These are phyloP conservation scores for Andrena trimmerana DNA, from an alignment of 2,888 invertebrate genomes.

Conservation along the genomic window DNA sequence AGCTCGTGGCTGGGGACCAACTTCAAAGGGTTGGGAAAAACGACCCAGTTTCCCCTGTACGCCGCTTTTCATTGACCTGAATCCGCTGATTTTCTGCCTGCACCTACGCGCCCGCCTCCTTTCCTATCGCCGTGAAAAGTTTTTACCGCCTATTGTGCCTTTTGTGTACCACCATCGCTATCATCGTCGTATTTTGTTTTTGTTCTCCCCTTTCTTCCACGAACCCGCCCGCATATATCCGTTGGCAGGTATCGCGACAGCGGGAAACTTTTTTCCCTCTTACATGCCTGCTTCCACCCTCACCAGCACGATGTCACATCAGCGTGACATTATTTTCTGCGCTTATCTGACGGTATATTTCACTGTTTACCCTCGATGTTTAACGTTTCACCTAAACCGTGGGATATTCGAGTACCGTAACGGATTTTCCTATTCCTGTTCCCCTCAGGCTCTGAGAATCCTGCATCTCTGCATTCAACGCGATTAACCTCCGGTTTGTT, in stretches of 20 bases:
- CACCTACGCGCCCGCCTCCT: constrained; percentile 30
- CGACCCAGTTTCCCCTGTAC: constrained; percentile 43
- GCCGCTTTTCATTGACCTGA: constrained; percentile 66
- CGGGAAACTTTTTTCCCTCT: constrained; percentile 35
- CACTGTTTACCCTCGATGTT: constrained; percentile 46
- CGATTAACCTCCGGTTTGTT: no score
- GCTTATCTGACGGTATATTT: constrained; percentile 52
- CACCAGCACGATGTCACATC: constrained; percentile 43
- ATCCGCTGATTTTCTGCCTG: constrained; percentile 56
- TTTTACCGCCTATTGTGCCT: constrained; percentile 67
- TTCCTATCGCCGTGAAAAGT: constrained; percentile 59
- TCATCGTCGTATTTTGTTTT: constrained; percentile 52
- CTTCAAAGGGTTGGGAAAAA: constrained; percentile 57
- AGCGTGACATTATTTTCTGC: constrained; percentile 51
- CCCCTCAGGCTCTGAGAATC: neutral
- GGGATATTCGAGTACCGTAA: constrained; percentile 41
- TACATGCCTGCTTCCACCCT: constrained; percentile 10
- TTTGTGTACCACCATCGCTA: constrained; percentile 56
- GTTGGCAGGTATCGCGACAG: constrained; percentile 3
- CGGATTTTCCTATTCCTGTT: neutral
- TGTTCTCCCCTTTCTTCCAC: constrained; percentile 14
- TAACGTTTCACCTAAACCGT: constrained; percentile 35
- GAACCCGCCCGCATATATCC: constrained; percentile 30
- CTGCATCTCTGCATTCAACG: neutral
- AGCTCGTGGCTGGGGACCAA: constrained; percentile 24